Base-by-base conservation (phyloP, 2,113 vertebrate genomes). In the Hirundichthys speculiger region DNA sequence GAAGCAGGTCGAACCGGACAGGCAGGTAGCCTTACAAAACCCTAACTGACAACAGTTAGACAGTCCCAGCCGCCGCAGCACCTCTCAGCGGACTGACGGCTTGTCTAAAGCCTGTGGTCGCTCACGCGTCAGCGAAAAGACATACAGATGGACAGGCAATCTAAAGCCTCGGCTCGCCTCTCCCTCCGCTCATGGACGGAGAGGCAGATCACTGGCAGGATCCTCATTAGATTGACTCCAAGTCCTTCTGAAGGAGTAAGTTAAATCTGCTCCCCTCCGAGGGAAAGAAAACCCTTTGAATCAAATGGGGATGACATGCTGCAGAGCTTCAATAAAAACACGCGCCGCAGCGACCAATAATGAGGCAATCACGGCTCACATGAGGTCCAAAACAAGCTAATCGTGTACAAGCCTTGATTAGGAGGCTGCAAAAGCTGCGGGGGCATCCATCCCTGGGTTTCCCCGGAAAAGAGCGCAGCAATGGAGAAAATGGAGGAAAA, bases 1-100 rank as follows among this genome's bases (percentile, higher is more conserved):
- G 13, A 56, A 66, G 84, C 90, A 64, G 80, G 90, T 90, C 14
- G 40, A 68, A 90, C 90, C 80, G 50, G 89, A 82, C 65, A 42
- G 84, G 68, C 89, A 86, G 86, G 88, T 68, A 73, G 61, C 65
- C 59, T 25, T 46, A 5, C 13, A 2, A 41, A 67, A 40, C 42
- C 65, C 71, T 64, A 74, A 80, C 71, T 74, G 73, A 81, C 71
- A 53, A 66, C 70, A 68, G 69, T 80, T 72, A 83, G 75, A 73
- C 75, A 67, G 69, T 52, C 42, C n/a, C 67, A 65, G 56, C 38
- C 53, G 3, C 67, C 56, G 8, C 47, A 27, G 24, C 51, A 20
- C n/a, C 72, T 58, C 60, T 69, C 43, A 66, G 73, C 42, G 64
- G 76, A 82, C 64, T 25, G 83, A 57, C 82, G 54, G 79, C 84